These are phyloP conservation scores for Phyllotis vaccarum DNA, from an alignment of 2,797 vertebrate species.

Conservation along the genomic window DNA sequence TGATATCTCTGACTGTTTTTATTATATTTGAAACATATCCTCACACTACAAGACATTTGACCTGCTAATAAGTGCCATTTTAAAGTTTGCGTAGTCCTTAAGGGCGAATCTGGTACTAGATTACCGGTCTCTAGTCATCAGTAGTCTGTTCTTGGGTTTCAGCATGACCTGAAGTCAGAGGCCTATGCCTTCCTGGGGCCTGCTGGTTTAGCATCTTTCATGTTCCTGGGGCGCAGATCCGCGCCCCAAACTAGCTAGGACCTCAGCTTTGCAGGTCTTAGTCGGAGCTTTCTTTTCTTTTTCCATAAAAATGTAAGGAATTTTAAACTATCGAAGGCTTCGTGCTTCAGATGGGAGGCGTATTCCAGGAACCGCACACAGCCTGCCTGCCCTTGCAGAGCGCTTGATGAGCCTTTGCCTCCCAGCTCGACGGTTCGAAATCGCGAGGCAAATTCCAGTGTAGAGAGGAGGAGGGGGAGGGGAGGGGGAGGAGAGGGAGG, in stretches of 20 bases:
- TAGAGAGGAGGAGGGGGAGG: no score
- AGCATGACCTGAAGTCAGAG: neutral
- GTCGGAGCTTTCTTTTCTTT: neutral
- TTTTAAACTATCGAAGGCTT: neutral
- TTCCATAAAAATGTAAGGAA: neutral
- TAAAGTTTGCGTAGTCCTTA: neutral
- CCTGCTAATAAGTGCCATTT: no score
- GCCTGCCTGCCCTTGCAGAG: neutral
- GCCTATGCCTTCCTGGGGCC: neutral
- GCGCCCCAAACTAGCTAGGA: neutral
- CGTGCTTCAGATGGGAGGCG: neutral
- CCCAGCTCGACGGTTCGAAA: neutral
- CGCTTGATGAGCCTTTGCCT: no score
- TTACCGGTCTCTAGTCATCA: no score
- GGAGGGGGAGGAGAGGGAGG: no score
- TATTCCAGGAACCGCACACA: neutral
- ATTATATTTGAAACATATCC: no score
- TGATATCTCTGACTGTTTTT: no score
- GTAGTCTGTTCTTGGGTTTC: neutral
- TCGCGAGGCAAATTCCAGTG: neutral
- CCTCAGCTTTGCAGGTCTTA: neutral
- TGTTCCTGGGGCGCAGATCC: neutral
- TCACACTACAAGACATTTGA: neutral
- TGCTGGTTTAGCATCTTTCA: neutral
- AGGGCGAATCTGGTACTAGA: neutral